Evolutionary conservation across 2,797 vertebrate genomes (phyloP).

Genomic region (Peromyscus melanophrys): DNA sequence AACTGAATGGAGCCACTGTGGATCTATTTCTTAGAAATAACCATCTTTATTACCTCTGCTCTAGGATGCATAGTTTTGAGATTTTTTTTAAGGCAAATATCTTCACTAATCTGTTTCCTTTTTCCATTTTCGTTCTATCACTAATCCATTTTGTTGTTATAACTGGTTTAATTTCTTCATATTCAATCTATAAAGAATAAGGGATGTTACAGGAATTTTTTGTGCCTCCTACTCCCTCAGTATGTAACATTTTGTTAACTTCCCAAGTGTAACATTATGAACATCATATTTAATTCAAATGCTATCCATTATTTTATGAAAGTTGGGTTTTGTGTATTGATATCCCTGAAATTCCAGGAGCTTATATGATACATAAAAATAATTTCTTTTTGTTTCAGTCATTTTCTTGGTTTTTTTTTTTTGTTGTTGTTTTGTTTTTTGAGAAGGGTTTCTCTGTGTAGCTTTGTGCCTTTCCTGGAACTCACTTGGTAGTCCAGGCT

Average conservation of each 20-base stretch:
- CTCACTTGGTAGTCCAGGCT: too few relatives aligned
- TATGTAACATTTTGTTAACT: slow-evolving; percentile 74
- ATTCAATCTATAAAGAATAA: slow-evolving; percentile 65
- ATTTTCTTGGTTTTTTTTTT: background rate
- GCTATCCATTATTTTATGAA: slow-evolving; percentile 79
- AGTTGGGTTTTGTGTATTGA: slow-evolving; percentile 73
- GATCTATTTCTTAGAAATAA: slow-evolving; percentile 86
- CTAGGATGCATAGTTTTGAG: slow-evolving; percentile 66
- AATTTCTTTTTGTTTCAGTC: slow-evolving; percentile 67
- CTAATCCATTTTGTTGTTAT: slow-evolving; percentile 72
- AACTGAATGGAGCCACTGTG: slow-evolving; percentile 81
- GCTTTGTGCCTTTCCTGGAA: too few relatives aligned
- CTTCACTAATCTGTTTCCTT: slow-evolving; percentile 73
- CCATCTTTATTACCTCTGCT: slow-evolving; percentile 80
- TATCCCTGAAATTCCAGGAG: slow-evolving; percentile 58
- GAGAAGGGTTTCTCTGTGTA: too few relatives aligned
- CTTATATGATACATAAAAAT: slow-evolving; percentile 39
- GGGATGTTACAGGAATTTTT: slow-evolving; percentile 27
- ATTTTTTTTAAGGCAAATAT: slow-evolving; percentile 62
- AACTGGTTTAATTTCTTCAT: slow-evolving; percentile 63
- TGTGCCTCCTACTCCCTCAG: slow-evolving; percentile 52
- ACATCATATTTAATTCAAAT: slow-evolving; percentile 86
- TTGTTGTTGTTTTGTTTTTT: too few relatives aligned
- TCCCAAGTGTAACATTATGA: slow-evolving; percentile 71
- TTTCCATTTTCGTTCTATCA: slow-evolving; percentile 68